These are phyloP conservation scores for Taenioides sp. DNA, from an alignment of 2,797 vertebrate genomes.

Conservation along the genomic window DNA sequence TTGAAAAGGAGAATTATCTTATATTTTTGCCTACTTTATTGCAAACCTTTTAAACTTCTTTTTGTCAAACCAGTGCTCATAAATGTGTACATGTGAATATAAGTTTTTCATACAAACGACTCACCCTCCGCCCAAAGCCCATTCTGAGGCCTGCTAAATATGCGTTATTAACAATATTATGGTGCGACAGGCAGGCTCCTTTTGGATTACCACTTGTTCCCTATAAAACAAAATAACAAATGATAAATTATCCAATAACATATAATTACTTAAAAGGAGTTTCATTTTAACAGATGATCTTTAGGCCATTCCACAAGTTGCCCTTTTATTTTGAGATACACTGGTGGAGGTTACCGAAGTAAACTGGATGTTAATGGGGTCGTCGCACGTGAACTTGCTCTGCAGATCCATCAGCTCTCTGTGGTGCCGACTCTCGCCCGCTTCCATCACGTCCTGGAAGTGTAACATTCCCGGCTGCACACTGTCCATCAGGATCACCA, in stretches of 20 bases:
- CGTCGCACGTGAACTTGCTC: constrained; percentile 77
- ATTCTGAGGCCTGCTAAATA: constrained; percentile 73
- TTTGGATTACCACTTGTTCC: constrained; percentile 90
- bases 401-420: constrained; percentile 76
- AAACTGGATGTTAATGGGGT: constrained; percentile 91
- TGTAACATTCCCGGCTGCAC: constrained; percentile 83
- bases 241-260: too few species aligned
- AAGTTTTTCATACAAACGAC: too few species aligned
- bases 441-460: constrained; percentile 83
- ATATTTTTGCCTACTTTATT: too few species aligned
- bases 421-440: constrained; percentile 75
- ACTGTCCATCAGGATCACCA: constrained; percentile 80
- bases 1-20: too few species aligned
- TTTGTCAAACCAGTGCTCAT: too few species aligned
- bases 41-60: too few species aligned
- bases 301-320: too few species aligned
- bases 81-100: too few species aligned
- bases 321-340: too few species aligned
- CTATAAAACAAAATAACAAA: constrained; percentile 54
- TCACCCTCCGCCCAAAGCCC: constrained; percentile 67
- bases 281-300: too few species aligned
- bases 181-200: constrained; percentile 78
- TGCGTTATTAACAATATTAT: constrained; percentile 86
- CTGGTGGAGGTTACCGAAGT: constrained; percentile 79
- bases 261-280: too few species aligned